Evolutionary conservation across 2,888 invertebrate species (phyloP), one percentile per base, ranked within the genome.

Genomic region (Miltochrista miniata): DNA sequence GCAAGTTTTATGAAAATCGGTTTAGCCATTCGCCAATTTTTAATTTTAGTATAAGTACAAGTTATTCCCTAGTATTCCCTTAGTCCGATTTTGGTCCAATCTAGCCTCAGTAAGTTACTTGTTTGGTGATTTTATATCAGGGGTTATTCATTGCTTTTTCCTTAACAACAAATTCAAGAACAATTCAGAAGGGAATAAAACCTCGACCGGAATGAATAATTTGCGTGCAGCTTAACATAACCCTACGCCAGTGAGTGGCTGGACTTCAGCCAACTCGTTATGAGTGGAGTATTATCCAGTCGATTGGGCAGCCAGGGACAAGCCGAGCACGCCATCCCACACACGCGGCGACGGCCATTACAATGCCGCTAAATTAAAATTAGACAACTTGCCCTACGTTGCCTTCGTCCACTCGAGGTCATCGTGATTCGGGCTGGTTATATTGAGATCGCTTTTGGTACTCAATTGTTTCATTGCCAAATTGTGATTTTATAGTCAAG

Each of bases 191-290:
- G 54, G 38, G 51, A 31, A 58, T 64, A 52, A 64, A 59, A 55
- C 48, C 46, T 47, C 41, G 33, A 42, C 43, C 35, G 51, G 63
- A 71, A 63, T 70, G 68, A 70, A 69, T 70, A 69, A 65, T 61
- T 70, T 66, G 68, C 68, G 61, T 70, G 59, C 52, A 66, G 66
- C 70, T 70, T 66, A 68, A 71, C 65, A 68, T 64, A 70, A 61
- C 59, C 57, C 59, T 61, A 62, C 62, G 5, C 61, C 57, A 70
- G 59, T 51, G 64, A 60, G 64, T 54, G 51, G 54, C 62, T 75
- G 75, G 76, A 63, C 47, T 48, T 46, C 43, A 47, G 72, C 71
- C 71, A 71, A 71, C 71, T 74, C 65, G 72, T 70, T 71, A 67
- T 55, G 66, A 54, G 40, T 50, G 47, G 65, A 54, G 64, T 64